Evolutionary conservation across 1,140 invertebrate genomes (phyloP).

Genomic region (Calosoma granatense): DNA sequence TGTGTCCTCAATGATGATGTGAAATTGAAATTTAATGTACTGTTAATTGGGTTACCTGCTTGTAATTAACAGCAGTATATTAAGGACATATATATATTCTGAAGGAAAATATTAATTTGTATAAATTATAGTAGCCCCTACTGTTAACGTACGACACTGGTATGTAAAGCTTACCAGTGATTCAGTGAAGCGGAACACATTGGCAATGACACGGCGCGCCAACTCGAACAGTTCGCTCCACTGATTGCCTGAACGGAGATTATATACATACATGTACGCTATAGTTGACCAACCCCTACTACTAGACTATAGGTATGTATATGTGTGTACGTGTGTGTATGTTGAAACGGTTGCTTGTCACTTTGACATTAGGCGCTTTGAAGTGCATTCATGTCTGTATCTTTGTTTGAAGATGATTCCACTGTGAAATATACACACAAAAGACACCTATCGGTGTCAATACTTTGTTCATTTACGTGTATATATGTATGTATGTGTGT

Average conservation of each 20-base stretch:
- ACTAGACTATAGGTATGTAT: no score
- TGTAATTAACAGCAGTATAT: no score
- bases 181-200: not conserved
- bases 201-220: not conserved
- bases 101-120: no score
- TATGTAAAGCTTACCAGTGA: not conserved
- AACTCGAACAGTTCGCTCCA: not conserved
- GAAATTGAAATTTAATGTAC: no score
- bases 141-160: not conserved
- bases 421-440: conserved; percentile 3
- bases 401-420: conserved; percentile 8
- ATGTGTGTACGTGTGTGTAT: no score
- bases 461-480: no score
- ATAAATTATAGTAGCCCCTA: no score
- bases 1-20: no score
- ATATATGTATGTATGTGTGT: no score
- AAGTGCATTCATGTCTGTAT: conserved; percentile 8
- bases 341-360: not conserved
- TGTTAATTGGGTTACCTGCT: no score
- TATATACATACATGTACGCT: not conserved
- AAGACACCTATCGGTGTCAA: no score
- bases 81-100: no score
- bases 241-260: not conserved
- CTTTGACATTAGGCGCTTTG: conserved; percentile 6
- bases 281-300: not conserved